These are phyloP conservation scores for Rhinoraja longicauda DNA, from an alignment of 2,797 vertebrate genomes.

Conservation along the genomic window DNA sequence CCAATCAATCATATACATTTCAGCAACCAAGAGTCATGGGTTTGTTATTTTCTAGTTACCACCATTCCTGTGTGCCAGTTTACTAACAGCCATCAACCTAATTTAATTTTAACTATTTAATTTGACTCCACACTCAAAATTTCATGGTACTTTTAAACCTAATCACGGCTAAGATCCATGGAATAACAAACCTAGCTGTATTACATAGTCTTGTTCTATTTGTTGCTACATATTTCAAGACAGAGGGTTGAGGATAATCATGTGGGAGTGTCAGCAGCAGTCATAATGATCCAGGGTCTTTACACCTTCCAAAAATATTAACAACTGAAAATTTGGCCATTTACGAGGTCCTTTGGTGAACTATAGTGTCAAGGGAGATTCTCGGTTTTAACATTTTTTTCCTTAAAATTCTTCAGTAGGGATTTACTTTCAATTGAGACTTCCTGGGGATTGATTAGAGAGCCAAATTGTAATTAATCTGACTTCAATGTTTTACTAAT, in stretches of 20 bases:
- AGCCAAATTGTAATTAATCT: not conserved
- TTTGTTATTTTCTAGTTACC: not conserved
- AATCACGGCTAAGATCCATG: constrained; percentile 7
- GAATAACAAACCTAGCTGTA: not conserved
- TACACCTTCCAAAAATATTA: not conserved
- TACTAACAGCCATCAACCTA: not conserved
- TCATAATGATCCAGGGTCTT: not conserved
- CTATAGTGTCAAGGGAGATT: too few species aligned
- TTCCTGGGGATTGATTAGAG: not conserved
- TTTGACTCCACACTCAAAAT: not conserved
- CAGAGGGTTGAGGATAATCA: not conserved
- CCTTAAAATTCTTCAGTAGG: not conserved
- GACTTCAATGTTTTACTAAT: not conserved
- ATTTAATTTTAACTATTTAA: not conserved
- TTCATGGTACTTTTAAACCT: not conserved
- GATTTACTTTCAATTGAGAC: not conserved
- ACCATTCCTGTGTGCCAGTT: not conserved
- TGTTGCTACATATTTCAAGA: not conserved
- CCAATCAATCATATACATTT: not conserved
- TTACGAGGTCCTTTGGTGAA: not conserved
- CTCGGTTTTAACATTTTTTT: not conserved
- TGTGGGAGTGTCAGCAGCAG: not conserved
- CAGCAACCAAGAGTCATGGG: not conserved
- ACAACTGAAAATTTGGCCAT: not conserved
- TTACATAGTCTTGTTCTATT: not conserved